Evolutionary conservation across 1,140 invertebrate genomes (phyloP).

Genomic region (Lithobius niger): DNA sequence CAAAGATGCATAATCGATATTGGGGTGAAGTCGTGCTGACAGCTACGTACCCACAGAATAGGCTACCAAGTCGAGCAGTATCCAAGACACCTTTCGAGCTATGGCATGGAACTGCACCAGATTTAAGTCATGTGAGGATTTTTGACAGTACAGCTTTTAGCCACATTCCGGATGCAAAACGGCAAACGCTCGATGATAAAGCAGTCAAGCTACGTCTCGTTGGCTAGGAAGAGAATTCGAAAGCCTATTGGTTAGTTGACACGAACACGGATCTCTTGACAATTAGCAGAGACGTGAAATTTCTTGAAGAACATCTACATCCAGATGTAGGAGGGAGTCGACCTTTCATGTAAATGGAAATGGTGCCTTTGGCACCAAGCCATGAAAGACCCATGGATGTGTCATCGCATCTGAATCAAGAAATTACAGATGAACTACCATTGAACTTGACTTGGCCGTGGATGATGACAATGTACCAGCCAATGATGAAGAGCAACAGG

Average conservation of each 20-base stretch:
- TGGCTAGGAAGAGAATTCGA: background rate
- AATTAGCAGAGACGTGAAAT: background rate
- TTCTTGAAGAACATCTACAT: background rate
- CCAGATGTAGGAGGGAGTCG: too few species aligned
- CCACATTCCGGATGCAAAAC: conserved; percentile 8
- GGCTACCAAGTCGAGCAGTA: conserved; percentile 26
- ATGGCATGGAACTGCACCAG: conserved; percentile 27
- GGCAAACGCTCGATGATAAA: background rate
- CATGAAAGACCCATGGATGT: too few species aligned
- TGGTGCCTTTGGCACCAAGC: too few species aligned
- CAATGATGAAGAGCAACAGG: background rate
- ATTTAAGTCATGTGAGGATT: conserved; percentile 19
- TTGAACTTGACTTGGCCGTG: background rate
- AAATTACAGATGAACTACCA: background rate
- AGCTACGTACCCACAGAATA: conserved; percentile 32
- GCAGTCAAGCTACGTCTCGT: background rate
- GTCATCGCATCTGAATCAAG: too few species aligned
- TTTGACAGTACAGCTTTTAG: conserved; percentile 23
- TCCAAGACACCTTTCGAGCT: conserved; percentile 30
- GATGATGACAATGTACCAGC: background rate
- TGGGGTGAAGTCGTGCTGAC: conserved; percentile 35
- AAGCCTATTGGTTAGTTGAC: background rate
- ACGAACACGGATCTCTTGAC: background rate
- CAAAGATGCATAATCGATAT: conserved; percentile 25
- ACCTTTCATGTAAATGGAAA: too few species aligned